Percentiles rank a stretch among this genome's conserved stretches.
phyloP scores from a whole-genome alignment of 1,140 invertebrate genomes.

The Telenomus remus region DNA sequence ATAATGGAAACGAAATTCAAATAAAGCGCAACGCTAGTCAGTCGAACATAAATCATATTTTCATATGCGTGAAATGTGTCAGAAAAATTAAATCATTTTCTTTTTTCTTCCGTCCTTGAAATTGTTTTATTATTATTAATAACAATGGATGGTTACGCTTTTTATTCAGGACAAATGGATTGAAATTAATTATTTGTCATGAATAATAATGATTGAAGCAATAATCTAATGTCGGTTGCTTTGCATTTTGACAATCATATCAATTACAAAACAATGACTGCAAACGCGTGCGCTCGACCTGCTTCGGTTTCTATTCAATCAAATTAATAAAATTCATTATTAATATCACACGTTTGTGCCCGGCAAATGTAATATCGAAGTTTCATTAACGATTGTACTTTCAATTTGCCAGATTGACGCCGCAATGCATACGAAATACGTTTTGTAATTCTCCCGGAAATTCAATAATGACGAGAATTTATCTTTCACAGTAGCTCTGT shows the following conservation, averaged over 20 bases:
- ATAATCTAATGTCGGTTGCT: slow-evolving; percentile 1
- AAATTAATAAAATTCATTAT: slow-evolving; percentile 34
- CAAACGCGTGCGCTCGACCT: not conserved
- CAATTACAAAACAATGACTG: slow-evolving; percentile 15
- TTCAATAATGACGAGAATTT: not conserved
- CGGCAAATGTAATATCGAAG: not conserved
- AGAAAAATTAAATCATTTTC: no score
- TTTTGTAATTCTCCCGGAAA: slow-evolving; percentile 2
- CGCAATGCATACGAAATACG: slow-evolving; percentile 5
- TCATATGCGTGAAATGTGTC: no score
- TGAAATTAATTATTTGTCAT: no score
- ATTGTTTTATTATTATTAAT: no score
- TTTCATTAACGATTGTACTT: slow-evolving; percentile 20
- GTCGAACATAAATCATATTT: no score
- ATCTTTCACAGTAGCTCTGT: no score
- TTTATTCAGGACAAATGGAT: no score
- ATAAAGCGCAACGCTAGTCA: slow-evolving; percentile 29
- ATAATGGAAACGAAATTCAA: slow-evolving; percentile 51
- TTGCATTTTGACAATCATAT: slow-evolving; percentile 4
- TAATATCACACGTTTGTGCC: slow-evolving; percentile 10
- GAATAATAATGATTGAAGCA: not conserved
- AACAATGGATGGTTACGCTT: no score
- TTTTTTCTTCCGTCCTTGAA: no score
- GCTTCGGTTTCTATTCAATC: slow-evolving; percentile 6
- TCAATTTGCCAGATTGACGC: slow-evolving; percentile 23